Base-by-base conservation (phyloP, 2,113 vertebrate species). In the Callospermophilus lateralis region DNA sequence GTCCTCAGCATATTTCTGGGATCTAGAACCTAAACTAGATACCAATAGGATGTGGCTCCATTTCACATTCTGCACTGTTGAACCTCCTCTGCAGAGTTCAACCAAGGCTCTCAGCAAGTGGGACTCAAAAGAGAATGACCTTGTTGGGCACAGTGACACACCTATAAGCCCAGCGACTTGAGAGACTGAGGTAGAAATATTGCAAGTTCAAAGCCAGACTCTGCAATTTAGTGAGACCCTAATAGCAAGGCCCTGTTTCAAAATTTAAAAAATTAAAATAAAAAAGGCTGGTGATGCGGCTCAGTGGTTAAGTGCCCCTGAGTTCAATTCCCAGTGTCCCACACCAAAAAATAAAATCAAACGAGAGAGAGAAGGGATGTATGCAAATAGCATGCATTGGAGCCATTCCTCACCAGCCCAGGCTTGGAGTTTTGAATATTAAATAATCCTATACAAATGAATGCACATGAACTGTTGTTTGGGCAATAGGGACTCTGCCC, bases 341-440 rank as follows among this genome's bases (percentile, higher is more conserved):
- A 17, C 16, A 70, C 67, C 26, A 70, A 34, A 68, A 32, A n/a
- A 32, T 16, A 32, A 68, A 68, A n/a, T 34, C 1, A 22, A 7
- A 2, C 24, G 20, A 24, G 20, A 58, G 20, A 58, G 20, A 58
- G 7, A 93, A 96, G 45, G 30, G 39, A 85, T 81, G 12, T 61
- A 96, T 19, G 84, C 39, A 96, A 94, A 93, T 17, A 58, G 42
- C 61, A 79, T 67, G 53, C 65, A 63, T 34, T 83, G 45, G n/a
- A 92, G 51, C 65, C 32, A 51, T 65, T 92, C 67, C 45, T 96
- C 42, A n/a, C 34, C 84, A 84, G 87, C 30, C 79, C 53, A 45
- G 79, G 80, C 51, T 39, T 53, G 58, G 53, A 24, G 0, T 95
- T 96, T 95, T 97, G 78, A 93, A 91, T 97, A 94, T 90, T 88